These are phyloP conservation scores for Eulithis prunata DNA, from an alignment of 2,888 invertebrate genomes.

Conservation along the genomic window DNA sequence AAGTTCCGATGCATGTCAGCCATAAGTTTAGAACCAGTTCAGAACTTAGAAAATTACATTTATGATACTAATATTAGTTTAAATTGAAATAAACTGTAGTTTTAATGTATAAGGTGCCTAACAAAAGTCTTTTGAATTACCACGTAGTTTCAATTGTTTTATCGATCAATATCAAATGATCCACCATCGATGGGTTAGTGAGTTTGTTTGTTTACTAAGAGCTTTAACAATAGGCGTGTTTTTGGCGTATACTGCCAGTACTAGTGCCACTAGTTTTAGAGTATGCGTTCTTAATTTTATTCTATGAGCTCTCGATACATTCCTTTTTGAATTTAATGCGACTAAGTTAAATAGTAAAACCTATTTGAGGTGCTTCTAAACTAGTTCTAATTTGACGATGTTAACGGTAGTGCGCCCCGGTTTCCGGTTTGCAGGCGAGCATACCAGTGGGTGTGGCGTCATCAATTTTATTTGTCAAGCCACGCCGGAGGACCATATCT, in stretches of 20 bases:
- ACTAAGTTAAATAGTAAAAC: slow-evolving; percentile 23
- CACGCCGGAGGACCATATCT: slow-evolving; percentile 44
- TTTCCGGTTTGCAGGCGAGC: slow-evolving; percentile 72
- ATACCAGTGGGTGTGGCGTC: slow-evolving; percentile 70
- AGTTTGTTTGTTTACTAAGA: too few species aligned
- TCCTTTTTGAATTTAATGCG: slow-evolving; percentile 3
- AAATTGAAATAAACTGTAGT: too few species aligned
- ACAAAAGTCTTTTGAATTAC: not conserved
- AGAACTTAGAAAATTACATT: too few species aligned
- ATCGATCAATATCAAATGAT: not conserved
- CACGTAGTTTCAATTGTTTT: not conserved
- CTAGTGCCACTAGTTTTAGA: too few species aligned
- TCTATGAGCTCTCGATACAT: too few species aligned
- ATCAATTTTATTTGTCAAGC: slow-evolving; percentile 72
- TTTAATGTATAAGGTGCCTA: too few species aligned
- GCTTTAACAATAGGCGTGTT: too few species aligned
- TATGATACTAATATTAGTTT: too few species aligned
- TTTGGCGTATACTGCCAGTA: too few species aligned
- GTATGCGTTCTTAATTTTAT: too few species aligned
- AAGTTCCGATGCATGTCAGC: slow-evolving; percentile 12
- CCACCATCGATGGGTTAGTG: not conserved
- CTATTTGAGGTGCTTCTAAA: slow-evolving; percentile 51
- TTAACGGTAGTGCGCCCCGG: slow-evolving; percentile 75
- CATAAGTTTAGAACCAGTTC: not conserved
- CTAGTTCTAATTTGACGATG: slow-evolving; percentile 71